Conservation (phyloP, 2,888 invertebrate genomes). For the Stratiomys singularior region DNA sequence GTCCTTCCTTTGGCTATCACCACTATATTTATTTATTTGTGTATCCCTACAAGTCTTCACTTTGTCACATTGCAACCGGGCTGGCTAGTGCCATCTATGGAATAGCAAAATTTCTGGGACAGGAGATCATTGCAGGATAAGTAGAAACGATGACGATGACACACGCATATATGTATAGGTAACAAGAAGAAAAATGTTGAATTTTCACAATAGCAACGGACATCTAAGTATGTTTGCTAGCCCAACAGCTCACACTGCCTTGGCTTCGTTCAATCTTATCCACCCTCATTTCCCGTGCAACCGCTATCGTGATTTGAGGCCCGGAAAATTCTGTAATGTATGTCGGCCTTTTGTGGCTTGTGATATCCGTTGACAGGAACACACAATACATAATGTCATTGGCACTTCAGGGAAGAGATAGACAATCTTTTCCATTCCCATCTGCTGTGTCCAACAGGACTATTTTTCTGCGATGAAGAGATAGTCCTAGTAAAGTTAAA, state of each 20-base stretch:
- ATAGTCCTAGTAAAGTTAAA: slow-evolving; percentile 24
- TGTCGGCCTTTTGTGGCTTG: slow-evolving; percentile 42
- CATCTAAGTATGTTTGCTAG: slow-evolving; percentile 11
- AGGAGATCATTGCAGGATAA: background rate
- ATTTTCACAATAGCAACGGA: slow-evolving; percentile 18
- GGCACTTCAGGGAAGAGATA: slow-evolving; percentile 41
- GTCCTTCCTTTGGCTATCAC: slow-evolving; percentile 41
- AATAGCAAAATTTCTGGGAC: background rate
- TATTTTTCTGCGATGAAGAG: slow-evolving; percentile 29
- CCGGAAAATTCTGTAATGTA: slow-evolving; percentile 16
- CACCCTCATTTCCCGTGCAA: background rate
- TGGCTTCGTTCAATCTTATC: background rate
- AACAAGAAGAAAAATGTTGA: background rate
- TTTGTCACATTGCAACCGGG: background rate
- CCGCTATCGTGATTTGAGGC: background rate
- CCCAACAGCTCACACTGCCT: background rate
- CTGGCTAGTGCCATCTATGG: background rate
- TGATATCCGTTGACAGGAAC: slow-evolving; percentile 44
- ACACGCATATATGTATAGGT: background rate
- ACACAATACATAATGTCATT: slow-evolving; percentile 45
- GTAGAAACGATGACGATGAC: background rate
- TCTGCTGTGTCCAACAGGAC: background rate
- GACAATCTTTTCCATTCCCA: slow-evolving; percentile 32
- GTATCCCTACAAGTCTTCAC: slow-evolving; percentile 6
- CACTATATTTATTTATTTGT: slow-evolving; percentile 34